phyloP scores from a whole-genome alignment of 2,797 vertebrate species.

The Chiroxiphia lanceolata region DNA sequence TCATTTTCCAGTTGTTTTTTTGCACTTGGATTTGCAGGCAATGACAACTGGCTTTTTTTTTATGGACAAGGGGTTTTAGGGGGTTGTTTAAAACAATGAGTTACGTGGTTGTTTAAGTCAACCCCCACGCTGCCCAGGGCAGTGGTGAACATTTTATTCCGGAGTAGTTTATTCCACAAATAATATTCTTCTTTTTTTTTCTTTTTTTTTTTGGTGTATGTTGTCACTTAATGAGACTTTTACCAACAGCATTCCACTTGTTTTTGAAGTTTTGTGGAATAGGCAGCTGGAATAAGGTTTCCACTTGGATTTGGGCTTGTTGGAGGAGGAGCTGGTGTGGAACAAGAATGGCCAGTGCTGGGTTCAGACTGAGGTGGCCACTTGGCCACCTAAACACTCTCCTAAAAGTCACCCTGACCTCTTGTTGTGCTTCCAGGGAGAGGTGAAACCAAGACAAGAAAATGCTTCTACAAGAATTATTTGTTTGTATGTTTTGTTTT shows the following conservation, averaged over 20 bases:
- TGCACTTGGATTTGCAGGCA: not conserved
- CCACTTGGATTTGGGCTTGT: not conserved
- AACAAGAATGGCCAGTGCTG: not conserved
- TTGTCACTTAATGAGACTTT: not conserved
- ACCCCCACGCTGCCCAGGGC: not conserved
- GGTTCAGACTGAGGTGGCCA: not conserved
- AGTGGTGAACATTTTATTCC: not conserved
- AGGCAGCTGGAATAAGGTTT: not conserved
- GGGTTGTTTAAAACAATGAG: not conserved
- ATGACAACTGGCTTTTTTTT: accelerated
- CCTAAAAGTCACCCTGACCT: not conserved
- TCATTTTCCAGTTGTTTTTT: not conserved
- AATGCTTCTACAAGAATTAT: not conserved
- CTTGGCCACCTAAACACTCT: not conserved
- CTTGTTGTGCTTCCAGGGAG: not conserved
- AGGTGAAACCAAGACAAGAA: not conserved
- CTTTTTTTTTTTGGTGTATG: not conserved
- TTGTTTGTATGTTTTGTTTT: not conserved
- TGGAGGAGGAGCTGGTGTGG: not conserved
- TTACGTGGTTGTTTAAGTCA: not conserved
- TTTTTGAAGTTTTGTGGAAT: not conserved
- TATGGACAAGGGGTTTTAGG: not conserved
- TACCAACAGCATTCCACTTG: not conserved
- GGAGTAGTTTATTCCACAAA: not conserved
- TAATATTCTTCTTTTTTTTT: not conserved